A percentile compares a stretch with the other conserved stretches of the same genome.
phyloP scores from a whole-genome alignment of 2,113 vertebrate species.

The Hystrix brachyura region DNA sequence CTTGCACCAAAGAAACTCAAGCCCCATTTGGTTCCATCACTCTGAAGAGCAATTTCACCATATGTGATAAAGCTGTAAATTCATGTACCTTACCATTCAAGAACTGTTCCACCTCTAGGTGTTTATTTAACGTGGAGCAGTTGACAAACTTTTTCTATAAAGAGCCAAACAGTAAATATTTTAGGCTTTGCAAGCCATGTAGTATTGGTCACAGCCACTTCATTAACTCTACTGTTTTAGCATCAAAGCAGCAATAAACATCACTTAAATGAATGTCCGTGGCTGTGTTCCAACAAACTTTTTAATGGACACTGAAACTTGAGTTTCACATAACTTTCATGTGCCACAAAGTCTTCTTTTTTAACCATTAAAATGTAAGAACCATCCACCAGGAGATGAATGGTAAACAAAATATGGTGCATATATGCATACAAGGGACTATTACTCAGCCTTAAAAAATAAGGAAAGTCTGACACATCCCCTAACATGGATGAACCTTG shows the following conservation, averaged over 20 bases:
- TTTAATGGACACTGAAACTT: constrained; percentile 23
- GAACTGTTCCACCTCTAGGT: neutral
- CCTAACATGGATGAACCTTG: neutral
- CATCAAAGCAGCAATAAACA: neutral
- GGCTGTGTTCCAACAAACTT: constrained; percentile 23
- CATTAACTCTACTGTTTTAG: constrained; percentile 2
- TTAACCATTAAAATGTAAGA: constrained; percentile 38
- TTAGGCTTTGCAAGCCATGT: neutral
- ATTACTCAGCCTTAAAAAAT: neutral
- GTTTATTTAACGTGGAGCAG: neutral
- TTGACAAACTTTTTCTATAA: neutral
- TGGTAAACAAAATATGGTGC: neutral
- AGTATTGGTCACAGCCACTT: neutral
- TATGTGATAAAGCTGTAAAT: neutral
- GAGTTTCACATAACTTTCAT: neutral
- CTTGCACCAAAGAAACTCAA: neutral
- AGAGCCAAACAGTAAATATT: constrained; percentile 29
- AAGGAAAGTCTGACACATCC: neutral
- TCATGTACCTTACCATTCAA: neutral
- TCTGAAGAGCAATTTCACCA: neutral
- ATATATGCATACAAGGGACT: neutral
- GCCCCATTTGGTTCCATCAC: neutral
- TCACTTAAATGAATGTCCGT: neutral
- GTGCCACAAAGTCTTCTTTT: neutral
- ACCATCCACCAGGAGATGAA: neutral